phyloP scores from a whole-genome alignment of 2,113 vertebrate species.

The Gallinago paraguaiae region DNA sequence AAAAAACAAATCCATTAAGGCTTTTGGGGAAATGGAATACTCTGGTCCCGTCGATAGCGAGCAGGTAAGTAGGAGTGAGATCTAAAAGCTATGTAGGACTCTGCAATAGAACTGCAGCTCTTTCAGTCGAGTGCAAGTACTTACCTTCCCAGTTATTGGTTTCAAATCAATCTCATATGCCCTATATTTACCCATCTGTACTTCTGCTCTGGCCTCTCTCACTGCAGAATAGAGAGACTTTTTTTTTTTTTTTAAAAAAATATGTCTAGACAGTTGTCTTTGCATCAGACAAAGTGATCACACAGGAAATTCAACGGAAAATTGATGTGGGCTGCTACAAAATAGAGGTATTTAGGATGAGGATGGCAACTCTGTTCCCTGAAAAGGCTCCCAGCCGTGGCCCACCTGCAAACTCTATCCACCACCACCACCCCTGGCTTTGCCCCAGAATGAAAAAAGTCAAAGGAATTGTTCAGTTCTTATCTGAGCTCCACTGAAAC shows the following conservation, averaged over 20 bases:
- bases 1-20: conserved; percentile 29
- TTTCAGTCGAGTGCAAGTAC: background rate
- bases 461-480: background rate
- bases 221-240: background rate
- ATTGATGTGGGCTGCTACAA: conserved; percentile 3
- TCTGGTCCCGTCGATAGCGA: background rate
- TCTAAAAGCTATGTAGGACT: conserved; percentile 4
- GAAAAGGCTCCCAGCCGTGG: background rate
- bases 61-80: background rate
- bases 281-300: conserved; percentile 38
- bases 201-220: conserved; percentile 17
- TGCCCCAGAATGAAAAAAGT: background rate
- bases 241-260: background rate
- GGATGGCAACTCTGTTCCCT: background rate
- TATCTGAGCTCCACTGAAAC: background rate
- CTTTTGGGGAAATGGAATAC: conserved; percentile 21
- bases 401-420: background rate
- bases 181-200: conserved; percentile 8
- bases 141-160: conserved; percentile 19
- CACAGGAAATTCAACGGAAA: conserved; percentile 29
- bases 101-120: background rate
- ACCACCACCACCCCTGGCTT: background rate
- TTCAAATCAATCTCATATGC: conserved; percentile 41
- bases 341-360: background rate
- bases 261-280: conserved; percentile 69